A percentile compares a stretch with the other conserved stretches of the same genome.
phyloP scores from a whole-genome alignment of 1,140 invertebrate genomes.

The Pogonomyrmex barbatus region DNA sequence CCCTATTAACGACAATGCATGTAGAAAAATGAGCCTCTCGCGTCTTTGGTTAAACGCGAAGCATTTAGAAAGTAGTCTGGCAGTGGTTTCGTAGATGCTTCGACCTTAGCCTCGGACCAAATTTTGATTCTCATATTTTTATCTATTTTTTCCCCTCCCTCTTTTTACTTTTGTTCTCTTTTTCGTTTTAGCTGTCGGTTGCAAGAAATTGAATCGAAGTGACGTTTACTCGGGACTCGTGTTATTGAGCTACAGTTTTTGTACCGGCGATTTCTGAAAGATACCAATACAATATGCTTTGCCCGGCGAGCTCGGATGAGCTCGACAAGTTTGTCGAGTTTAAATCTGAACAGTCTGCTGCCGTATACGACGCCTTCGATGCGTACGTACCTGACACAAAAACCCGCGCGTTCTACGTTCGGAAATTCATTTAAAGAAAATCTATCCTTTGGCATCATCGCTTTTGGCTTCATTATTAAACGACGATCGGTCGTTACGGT shows the following conservation, averaged over 20 bases:
- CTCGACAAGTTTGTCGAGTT: conserved; percentile 13
- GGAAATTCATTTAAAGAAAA: conserved; percentile 77
- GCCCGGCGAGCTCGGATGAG: conserved; percentile 12
- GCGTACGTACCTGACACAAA: conserved; percentile 16
- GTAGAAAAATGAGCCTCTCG: conserved; percentile 86
- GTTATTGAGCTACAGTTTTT: conserved; percentile 42
- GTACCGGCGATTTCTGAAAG: not conserved
- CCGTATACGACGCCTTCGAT: not conserved
- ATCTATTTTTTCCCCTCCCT: too few species aligned
- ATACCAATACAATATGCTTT: not conserved
- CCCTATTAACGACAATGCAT: conserved; percentile 82
- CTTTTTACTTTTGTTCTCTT: not conserved
- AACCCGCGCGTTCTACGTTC: conserved; percentile 49
- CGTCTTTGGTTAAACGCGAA: conserved; percentile 85
- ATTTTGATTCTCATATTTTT: conserved; percentile 80
- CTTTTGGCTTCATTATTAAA: conserved; percentile 72
- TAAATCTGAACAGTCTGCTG: conserved; percentile 33
- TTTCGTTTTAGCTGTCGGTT: conserved; percentile 15
- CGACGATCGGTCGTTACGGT: conserved; percentile 27
- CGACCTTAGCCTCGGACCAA: conserved; percentile 83
- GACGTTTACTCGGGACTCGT: conserved; percentile 32
- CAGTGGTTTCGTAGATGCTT: conserved; percentile 85
- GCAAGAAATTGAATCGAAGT: conserved; percentile 34
- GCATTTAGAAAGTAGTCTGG: conserved; percentile 84
- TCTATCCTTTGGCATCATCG: conserved; percentile 79